These are phyloP conservation scores for Syncerus caffer DNA, from an alignment of 2,797 vertebrate genomes.

Conservation along the genomic window DNA sequence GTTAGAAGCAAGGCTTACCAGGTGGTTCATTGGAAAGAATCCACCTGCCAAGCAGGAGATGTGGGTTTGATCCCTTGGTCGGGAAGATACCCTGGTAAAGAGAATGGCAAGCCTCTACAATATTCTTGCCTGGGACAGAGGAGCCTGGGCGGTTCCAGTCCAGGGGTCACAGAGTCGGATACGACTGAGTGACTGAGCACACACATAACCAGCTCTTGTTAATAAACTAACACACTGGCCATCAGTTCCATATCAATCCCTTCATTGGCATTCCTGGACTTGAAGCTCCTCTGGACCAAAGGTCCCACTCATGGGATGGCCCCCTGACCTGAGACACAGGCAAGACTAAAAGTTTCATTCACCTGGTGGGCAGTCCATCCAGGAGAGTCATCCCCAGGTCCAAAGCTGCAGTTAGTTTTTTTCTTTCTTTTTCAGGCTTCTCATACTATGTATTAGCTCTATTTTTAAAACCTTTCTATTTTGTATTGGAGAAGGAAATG, in stretches of 20 bases:
- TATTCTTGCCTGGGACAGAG: neutral
- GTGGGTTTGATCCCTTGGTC: neutral
- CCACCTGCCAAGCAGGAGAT: neutral
- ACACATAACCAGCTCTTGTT: neutral
- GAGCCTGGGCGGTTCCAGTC: fast-evolving
- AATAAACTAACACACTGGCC: neutral
- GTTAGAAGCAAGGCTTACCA: neutral
- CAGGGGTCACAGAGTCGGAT: neutral
- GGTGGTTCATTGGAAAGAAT: neutral
- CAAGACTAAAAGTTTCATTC: neutral
- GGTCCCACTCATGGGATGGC: neutral
- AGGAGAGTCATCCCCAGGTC: neutral
- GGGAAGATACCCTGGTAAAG: neutral
- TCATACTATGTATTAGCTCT: neutral
- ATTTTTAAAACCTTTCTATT: neutral
- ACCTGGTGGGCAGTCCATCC: neutral
- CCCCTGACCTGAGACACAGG: neutral
- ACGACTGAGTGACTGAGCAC: neutral
- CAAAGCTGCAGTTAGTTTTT: neutral
- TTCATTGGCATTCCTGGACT: neutral
- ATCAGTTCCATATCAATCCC: neutral
- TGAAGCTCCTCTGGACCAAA: neutral
- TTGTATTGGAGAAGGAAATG: neutral
- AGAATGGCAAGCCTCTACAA: neutral
- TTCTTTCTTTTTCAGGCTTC: neutral